These are phyloP conservation scores for Hycleus cichorii DNA, from an alignment of 1,140 invertebrate species.

Conservation along the genomic window DNA sequence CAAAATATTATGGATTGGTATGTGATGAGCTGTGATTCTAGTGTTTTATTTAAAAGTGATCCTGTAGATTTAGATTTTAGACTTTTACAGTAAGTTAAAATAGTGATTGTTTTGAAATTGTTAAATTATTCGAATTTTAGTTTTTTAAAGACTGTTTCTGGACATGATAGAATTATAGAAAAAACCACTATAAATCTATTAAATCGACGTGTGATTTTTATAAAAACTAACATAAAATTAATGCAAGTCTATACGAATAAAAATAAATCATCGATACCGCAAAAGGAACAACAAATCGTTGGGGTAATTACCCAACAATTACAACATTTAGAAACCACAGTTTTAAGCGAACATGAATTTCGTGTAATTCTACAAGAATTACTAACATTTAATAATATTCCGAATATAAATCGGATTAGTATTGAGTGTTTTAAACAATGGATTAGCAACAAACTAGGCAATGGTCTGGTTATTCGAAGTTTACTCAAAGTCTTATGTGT, in stretches of 20 bases:
- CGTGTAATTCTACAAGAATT: conserved; percentile 30
- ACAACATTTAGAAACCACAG: conserved; percentile 30
- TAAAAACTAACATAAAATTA: conserved; percentile 35
- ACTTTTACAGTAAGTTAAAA: conserved; percentile 41
- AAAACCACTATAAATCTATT: conserved; percentile 11
- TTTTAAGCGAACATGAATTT: conserved; percentile 29
- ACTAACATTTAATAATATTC: conserved; percentile 29
- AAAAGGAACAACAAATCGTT: conserved; percentile 27
- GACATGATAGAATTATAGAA: conserved; percentile 26
- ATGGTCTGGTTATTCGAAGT: conserved; percentile 26
- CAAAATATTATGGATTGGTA: conserved; percentile 70
- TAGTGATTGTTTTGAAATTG: neutral
- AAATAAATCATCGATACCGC: conserved; percentile 26
- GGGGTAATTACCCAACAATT: conserved; percentile 28
- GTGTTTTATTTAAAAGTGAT: conserved; percentile 52
- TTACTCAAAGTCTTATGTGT: conserved; percentile 22
- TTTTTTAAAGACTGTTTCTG: conserved; percentile 32
- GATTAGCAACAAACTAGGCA: conserved; percentile 30
- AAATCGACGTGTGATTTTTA: conserved; percentile 34
- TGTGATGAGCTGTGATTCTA: conserved; percentile 66
- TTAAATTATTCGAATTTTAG: conserved; percentile 24
- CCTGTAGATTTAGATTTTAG: conserved; percentile 42
- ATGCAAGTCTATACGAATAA: conserved; percentile 32
- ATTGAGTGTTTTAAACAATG: conserved; percentile 31
- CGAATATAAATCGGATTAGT: conserved; percentile 19